phyloP scores from a whole-genome alignment of 2,888 invertebrate species.

The Acholoe squamosa region DNA sequence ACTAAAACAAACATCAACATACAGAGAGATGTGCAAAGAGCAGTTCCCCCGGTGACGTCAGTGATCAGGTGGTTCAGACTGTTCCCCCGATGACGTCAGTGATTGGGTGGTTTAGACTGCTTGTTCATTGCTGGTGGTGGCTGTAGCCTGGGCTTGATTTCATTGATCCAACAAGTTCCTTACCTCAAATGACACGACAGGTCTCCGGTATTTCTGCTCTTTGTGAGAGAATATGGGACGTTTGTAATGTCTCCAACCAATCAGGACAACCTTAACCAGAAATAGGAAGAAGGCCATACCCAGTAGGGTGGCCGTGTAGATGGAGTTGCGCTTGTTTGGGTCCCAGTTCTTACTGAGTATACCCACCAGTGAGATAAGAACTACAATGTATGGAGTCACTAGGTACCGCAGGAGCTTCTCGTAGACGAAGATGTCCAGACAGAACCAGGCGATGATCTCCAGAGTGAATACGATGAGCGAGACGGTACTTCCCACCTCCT shows the following conservation, averaged over 20 bases:
- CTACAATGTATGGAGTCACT: conserved; percentile 78
- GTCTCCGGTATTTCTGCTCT: conserved; percentile 64
- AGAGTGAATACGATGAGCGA: conserved; percentile 74
- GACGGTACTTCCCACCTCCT: conserved; percentile 72
- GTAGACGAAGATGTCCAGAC: conserved; percentile 76
- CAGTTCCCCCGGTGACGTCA: background rate
- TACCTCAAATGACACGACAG: conserved; percentile 64
- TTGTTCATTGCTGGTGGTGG: conserved; percentile 52
- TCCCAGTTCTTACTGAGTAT: conserved; percentile 70
- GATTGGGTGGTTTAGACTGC: background rate
- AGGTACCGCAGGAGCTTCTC: conserved; percentile 79
- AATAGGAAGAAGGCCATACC: conserved; percentile 65
- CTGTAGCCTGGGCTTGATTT: conserved; percentile 60
- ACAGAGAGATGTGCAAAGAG: conserved; percentile 29
- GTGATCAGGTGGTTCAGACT: background rate
- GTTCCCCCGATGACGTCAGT: too few relatives aligned
- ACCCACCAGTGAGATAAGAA: conserved; percentile 77
- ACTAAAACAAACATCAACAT: too few relatives aligned
- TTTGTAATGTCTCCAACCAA: conserved; percentile 68
- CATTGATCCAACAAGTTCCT: conserved; percentile 63
- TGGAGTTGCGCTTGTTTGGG: conserved; percentile 66
- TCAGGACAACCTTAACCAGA: conserved; percentile 68
- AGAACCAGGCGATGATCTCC: conserved; percentile 75
- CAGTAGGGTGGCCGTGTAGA: conserved; percentile 69
- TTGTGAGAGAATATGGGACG: conserved; percentile 66